Base-by-base conservation (phyloP, 2,888 invertebrate species). In the Dendrolimus houi region DNA sequence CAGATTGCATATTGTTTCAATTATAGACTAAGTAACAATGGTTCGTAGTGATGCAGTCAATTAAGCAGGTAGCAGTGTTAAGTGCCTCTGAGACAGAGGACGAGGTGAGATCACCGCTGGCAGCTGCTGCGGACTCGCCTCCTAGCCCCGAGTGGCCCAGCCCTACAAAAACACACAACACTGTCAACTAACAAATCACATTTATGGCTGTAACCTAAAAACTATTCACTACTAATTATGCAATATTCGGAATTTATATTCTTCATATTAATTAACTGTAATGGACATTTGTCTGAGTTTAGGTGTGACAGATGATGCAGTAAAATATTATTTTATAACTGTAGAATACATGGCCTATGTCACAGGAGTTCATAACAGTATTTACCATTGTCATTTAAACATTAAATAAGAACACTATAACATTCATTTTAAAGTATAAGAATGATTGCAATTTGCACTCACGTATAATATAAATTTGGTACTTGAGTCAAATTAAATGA, bases 1-100 rank as follows among this genome's bases (percentile, higher is more conserved):
- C 93, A 93, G 93, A 93, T 93, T 93, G 93, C 93, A 93, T 93
- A 92, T 92, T 92, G 91, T 91, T 91, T 90, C 86, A 83, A 88
- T 91, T 91, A 91, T 80, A 87, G 85, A 89, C 90, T 90, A 90
- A 91, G 92, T 91, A 91, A 92, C 92, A 93, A 91, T 91, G 89
- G 91, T 91, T 89, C 85, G 85, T 89, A 86, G 90, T 89, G 89
- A 89, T 88, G 89, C 89, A 89, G 89, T 88, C 89, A 92, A 92
- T 92, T 91, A 92, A 92, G 92, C 92, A 92, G 92, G 91, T 92
- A 90, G 87, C 88, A 85, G 86, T 85, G 87, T 86, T 85, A 81
- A 82, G 78, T 84, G 85, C 88, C 87, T 86, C 88, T 85, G 76
- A 83, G 80, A 79, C 82, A 86, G 87, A 87, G 85, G 88, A 80